Evolutionary conservation across 2,888 invertebrate species (phyloP).

Genomic region (Drosophila neotestacea): DNA sequence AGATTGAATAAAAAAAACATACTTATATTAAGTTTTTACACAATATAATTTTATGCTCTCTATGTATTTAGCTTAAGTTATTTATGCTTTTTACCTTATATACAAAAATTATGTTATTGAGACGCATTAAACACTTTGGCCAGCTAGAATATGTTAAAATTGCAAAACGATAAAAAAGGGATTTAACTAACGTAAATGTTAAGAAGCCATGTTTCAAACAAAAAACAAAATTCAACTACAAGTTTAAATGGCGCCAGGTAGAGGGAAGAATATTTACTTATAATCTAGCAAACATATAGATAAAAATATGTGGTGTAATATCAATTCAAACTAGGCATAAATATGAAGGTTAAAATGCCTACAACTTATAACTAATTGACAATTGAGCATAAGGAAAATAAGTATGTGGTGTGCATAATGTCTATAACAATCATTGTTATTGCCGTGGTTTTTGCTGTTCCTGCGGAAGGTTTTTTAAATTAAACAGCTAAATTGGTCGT

Average conservation of each 20-base stretch:
- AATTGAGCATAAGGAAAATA: conserved; percentile 71
- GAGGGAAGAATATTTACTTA: conserved; percentile 11
- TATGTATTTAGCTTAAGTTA: neutral
- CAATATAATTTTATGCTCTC: conserved; percentile 9
- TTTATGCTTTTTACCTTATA: neutral
- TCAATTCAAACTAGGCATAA: conserved; percentile 76
- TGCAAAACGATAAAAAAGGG: conserved; percentile 45
- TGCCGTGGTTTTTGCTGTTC: conserved; percentile 19
- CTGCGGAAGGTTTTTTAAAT: conserved; percentile 64
- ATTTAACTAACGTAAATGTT: conserved; percentile 74
- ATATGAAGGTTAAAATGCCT: conserved; percentile 58
- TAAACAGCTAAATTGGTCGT: conserved; percentile 56
- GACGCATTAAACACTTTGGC: conserved; percentile 51
- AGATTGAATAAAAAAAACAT: conserved; percentile 49
- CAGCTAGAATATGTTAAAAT: conserved; percentile 42
- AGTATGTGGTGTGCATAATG: conserved; percentile 73
- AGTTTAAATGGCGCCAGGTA: conserved; percentile 26
- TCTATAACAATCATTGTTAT: conserved; percentile 38
- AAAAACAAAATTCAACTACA: conserved; percentile 77
- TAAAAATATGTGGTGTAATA: conserved; percentile 50
- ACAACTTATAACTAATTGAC: conserved; percentile 32
- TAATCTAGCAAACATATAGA: conserved; percentile 37
- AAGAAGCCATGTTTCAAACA: conserved; percentile 67
- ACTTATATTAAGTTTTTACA: conserved; percentile 37
- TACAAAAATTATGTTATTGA: conserved; percentile 8